Evolutionary conservation across 1,140 invertebrate species (phyloP).

Genomic region (Drosophila setifemur): DNA sequence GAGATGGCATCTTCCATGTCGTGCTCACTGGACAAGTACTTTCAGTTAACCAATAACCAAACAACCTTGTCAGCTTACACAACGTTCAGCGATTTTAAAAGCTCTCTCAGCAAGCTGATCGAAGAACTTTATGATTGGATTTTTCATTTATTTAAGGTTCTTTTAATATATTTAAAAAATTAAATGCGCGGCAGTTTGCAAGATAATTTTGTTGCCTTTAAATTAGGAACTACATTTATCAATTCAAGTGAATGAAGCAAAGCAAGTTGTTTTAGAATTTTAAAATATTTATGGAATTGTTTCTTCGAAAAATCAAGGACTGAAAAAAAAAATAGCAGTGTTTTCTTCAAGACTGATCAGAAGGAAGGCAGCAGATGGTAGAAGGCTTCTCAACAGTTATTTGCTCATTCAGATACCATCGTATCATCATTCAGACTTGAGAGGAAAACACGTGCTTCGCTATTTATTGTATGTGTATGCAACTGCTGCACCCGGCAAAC

Average conservation of each 20-base stretch:
- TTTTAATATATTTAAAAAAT: neutral
- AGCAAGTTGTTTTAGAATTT: too few relatives aligned
- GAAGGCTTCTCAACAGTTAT: conserved; percentile 62
- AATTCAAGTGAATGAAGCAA: too few relatives aligned
- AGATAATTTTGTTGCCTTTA: too few relatives aligned
- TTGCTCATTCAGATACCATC: conserved; percentile 80
- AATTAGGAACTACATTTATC: too few relatives aligned
- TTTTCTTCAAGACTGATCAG: conserved; percentile 59
- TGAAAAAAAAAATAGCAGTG: too few relatives aligned
- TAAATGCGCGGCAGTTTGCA: neutral
- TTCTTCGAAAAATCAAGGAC: too few relatives aligned
- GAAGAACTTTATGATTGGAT: conserved; percentile 85
- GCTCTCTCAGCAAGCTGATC: conserved; percentile 86
- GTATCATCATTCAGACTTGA: conserved; percentile 72
- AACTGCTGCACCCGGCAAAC: conserved; percentile 8
- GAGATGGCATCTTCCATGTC: conserved; percentile 83
- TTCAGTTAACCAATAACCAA: conserved; percentile 12
- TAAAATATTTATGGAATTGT: too few relatives aligned
- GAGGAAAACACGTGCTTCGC: conserved; percentile 42
- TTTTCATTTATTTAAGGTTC: conserved; percentile 47
- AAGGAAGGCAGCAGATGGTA: conserved; percentile 83
- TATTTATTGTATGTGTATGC: neutral
- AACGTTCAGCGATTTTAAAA: conserved; percentile 82
- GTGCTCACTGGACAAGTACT: conserved; percentile 63
- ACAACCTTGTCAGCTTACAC: conserved; percentile 73